Percentiles rank a stretch among this genome's conserved stretches.
phyloP scores from a whole-genome alignment of 2,797 vertebrate species.

The Myotis myotis region DNA sequence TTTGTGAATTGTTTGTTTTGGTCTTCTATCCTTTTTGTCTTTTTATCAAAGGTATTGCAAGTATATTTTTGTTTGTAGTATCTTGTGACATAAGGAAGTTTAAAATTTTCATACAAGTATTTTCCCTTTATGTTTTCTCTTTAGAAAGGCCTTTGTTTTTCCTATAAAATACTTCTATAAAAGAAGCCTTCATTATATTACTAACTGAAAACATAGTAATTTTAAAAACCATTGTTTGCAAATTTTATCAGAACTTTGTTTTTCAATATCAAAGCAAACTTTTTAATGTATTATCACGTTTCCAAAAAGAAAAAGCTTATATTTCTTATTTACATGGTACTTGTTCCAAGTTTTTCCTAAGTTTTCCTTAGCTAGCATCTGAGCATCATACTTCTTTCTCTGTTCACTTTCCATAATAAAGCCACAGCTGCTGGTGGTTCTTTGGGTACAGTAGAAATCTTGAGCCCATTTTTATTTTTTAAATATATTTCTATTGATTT shows the following conservation, averaged over 20 bases:
- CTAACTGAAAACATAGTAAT: background rate
- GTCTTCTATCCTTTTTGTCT: background rate
- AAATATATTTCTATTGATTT: no score
- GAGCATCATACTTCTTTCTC: background rate
- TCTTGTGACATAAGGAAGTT: constrained; percentile 1
- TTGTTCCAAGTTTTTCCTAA: background rate
- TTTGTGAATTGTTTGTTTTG: background rate
- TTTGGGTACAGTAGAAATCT: background rate
- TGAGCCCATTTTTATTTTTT: background rate
- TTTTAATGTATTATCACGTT: background rate
- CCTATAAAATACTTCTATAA: background rate
- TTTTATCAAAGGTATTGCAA: background rate
- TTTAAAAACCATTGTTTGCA: background rate
- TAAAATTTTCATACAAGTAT: background rate
- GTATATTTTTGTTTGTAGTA: background rate
- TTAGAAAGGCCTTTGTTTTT: background rate
- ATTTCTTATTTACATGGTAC: background rate
- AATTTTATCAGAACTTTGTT: background rate
- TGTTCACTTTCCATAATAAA: background rate
- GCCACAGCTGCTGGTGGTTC: background rate
- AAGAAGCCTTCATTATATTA: background rate
- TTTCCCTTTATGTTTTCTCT: background rate
- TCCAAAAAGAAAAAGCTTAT: background rate
- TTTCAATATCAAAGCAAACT: background rate
- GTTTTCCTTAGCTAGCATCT: background rate